phyloP scores from a whole-genome alignment of 2,888 invertebrate species.

The Dendrolimus pini region DNA sequence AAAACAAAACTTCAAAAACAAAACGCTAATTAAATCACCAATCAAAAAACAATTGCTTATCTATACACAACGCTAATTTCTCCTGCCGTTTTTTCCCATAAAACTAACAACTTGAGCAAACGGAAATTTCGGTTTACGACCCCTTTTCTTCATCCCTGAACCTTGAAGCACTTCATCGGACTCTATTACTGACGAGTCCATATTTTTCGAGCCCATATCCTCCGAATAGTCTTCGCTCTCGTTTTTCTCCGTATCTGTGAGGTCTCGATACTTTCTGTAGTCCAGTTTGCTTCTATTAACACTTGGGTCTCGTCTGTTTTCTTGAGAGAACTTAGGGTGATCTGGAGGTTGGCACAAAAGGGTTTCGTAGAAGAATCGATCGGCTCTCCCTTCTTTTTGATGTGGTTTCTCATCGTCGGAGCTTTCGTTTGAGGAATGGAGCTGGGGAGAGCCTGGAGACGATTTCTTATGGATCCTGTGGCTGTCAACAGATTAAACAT shows the following conservation, averaged over 20 bases:
- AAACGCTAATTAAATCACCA: neutral
- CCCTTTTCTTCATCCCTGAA: slow-evolving; percentile 42
- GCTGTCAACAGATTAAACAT: slow-evolving; percentile 22
- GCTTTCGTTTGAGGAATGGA: slow-evolving; percentile 50
- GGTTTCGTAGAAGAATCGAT: slow-evolving; percentile 58
- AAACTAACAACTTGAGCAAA: slow-evolving; percentile 62
- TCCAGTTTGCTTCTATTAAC: slow-evolving; percentile 31
- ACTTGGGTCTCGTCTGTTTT: slow-evolving; percentile 28
- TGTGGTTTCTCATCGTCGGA: slow-evolving; percentile 49
- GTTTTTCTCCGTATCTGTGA: slow-evolving; percentile 47
- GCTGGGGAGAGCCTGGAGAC: slow-evolving; percentile 33
- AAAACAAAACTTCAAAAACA: neutral
- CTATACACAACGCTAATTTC: slow-evolving; percentile 37
- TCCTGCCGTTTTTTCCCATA: slow-evolving; percentile 54
- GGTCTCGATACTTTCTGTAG: slow-evolving; percentile 40
- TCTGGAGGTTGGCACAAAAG: slow-evolving; percentile 53
- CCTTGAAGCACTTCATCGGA: slow-evolving; percentile 50
- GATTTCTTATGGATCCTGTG: slow-evolving; percentile 36
- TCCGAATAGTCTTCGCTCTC: slow-evolving; percentile 53
- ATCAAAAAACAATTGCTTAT: slow-evolving; percentile 17
- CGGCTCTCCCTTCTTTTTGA: slow-evolving; percentile 43
- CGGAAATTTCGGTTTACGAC: slow-evolving; percentile 50
- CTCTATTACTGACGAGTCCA: slow-evolving; percentile 48
- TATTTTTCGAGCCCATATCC: slow-evolving; percentile 45
- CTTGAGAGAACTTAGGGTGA: slow-evolving; percentile 33